phyloP scores from a whole-genome alignment of 1,140 invertebrate species.

The Dendrolimus kikuchii region DNA sequence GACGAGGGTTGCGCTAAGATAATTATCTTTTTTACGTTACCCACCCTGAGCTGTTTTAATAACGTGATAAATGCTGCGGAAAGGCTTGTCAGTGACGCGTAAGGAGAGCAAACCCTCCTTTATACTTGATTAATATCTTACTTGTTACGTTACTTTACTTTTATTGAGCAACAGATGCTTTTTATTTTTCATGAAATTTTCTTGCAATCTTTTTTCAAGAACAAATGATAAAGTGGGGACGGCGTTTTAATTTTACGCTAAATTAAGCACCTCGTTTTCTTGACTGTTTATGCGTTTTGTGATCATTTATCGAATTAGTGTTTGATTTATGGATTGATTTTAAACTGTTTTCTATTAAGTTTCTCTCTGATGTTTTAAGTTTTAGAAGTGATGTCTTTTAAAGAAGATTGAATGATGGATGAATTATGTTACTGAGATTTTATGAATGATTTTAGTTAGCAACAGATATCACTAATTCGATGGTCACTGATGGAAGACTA shows the following conservation, averaged over 20 bases:
- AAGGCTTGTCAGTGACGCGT: conserved; percentile 66
- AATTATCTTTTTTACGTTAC: conserved; percentile 70
- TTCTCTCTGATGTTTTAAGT: neutral
- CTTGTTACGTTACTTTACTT: conserved; percentile 42
- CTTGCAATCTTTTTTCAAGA: conserved; percentile 27
- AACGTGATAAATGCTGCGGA: conserved; percentile 67
- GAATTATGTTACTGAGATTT: too few species aligned
- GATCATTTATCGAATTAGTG: conserved; percentile 3
- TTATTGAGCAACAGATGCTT: conserved; percentile 66
- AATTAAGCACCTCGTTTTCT: conserved; percentile 45
- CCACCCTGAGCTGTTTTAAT: conserved; percentile 61
- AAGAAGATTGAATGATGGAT: too few species aligned
- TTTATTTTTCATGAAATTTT: conserved; percentile 59
- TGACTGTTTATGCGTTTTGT: conserved; percentile 22
- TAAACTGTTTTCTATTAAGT: neutral
- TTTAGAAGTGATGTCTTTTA: neutral
- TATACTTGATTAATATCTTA: conserved; percentile 63
- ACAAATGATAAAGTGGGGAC: conserved; percentile 35
- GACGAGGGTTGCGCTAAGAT: conserved; percentile 65
- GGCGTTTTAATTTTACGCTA: conserved; percentile 57
- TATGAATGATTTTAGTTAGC: too few species aligned
- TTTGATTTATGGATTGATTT: conserved; percentile 2
- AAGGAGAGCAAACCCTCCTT: conserved; percentile 48
- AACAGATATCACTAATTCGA: too few species aligned
- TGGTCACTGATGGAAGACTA: too few species aligned